These are phyloP conservation scores for Enteromius argenteus DNA, from an alignment of 2,797 vertebrate species.

Conservation along the genomic window DNA sequence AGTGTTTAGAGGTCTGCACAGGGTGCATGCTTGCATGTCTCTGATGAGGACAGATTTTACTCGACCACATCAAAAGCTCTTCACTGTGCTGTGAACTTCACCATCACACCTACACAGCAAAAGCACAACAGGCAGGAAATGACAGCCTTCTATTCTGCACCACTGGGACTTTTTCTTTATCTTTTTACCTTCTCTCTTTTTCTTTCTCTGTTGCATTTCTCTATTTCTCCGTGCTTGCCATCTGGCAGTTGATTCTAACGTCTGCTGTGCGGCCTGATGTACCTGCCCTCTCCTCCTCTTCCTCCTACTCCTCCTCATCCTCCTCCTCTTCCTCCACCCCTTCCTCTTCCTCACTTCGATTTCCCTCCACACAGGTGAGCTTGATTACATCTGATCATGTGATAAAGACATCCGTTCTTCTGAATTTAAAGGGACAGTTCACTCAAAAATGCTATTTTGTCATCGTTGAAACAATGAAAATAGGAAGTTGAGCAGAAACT, in stretches of 20 bases:
- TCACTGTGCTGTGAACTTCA: conserved; percentile 50
- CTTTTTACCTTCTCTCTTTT: conserved; percentile 34
- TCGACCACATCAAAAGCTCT: conserved; percentile 57
- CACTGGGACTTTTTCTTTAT: conserved; percentile 41
- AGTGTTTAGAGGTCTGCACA: conserved; percentile 28
- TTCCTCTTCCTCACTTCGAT: conserved; percentile 80
- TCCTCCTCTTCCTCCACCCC: conserved; percentile 66
- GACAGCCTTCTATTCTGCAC: conserved; percentile 35
- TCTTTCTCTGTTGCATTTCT: conserved; percentile 30
- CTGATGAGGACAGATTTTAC: conserved; percentile 39
- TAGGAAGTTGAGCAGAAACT: not conserved
- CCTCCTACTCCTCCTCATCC: conserved; percentile 62
- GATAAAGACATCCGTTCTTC: conserved; percentile 18
- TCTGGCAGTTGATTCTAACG: conserved; percentile 80
- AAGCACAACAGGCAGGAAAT: conserved; percentile 44
- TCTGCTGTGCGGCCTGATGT: conserved; percentile 77
- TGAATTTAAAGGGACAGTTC: not conserved
- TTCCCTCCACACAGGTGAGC: conserved; percentile 93
- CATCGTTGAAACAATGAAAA: not conserved
- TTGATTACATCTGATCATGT: conserved; percentile 39
- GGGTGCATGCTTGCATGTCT: conserved; percentile 31
- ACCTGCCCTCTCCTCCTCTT: conserved; percentile 61
- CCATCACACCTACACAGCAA: conserved; percentile 46
- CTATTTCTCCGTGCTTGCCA: conserved; percentile 44
- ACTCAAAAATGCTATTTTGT: not conserved